phyloP scores from a whole-genome alignment of 2,888 invertebrate genomes.

The Sinhomidia bicolor region DNA sequence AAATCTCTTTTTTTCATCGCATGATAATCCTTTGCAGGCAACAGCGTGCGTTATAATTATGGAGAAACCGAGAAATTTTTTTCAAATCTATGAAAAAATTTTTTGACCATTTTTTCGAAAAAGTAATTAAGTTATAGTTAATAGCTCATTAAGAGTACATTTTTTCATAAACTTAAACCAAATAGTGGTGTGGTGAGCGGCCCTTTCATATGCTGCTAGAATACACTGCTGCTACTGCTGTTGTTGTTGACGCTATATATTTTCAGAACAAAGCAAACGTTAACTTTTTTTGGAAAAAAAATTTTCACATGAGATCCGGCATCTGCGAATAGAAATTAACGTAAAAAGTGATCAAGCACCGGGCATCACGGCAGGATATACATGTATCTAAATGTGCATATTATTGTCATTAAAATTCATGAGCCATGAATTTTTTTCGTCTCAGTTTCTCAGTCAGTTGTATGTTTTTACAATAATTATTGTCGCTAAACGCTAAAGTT shows the following conservation, averaged over 20 bases:
- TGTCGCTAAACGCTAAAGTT: constrained; percentile 67
- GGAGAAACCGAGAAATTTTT: constrained; percentile 70
- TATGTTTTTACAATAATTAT: constrained; percentile 56
- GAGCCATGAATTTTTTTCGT: constrained; percentile 61
- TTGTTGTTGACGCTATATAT: background rate
- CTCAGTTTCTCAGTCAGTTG: constrained; percentile 48
- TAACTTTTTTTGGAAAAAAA: constrained; percentile 16
- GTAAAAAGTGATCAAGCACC: constrained; percentile 28
- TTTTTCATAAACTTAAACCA: constrained; percentile 45
- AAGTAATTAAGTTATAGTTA: constrained; percentile 72
- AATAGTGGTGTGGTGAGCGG: constrained; percentile 56
- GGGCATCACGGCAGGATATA: constrained; percentile 64
- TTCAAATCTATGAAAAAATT: constrained; percentile 61
- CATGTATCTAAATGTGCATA: background rate
- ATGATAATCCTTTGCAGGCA: constrained; percentile 54
- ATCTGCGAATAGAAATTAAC: constrained; percentile 57
- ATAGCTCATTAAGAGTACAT: constrained; percentile 70
- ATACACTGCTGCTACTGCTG: constrained; percentile 24
- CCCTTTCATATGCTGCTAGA: constrained; percentile 35
- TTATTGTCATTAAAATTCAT: constrained; percentile 70
- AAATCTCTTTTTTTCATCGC: constrained; percentile 58
- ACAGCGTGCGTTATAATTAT: constrained; percentile 69
- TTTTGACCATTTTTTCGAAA: constrained; percentile 57
- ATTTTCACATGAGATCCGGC: constrained; percentile 64
- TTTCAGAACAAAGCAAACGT: constrained; percentile 22